A percentile compares a stretch with the other conserved stretches of the same genome.
Evolutionary conservation across 2,113 vertebrate species (phyloP).

Genomic region (Ariopsis seemanni): DNA sequence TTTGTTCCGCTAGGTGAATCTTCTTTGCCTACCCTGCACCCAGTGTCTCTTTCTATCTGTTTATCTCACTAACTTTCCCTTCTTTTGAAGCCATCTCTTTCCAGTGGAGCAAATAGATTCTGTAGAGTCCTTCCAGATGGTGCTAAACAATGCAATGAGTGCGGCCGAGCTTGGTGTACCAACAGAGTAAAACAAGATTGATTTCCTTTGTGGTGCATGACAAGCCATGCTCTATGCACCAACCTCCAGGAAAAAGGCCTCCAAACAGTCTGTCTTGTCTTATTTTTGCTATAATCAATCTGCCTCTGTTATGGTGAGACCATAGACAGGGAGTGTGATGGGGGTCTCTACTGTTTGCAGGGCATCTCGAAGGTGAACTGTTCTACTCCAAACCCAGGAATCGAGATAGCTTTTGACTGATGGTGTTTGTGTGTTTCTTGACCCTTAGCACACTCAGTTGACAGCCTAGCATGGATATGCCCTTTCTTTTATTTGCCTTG

Average conservation of each 20-base stretch:
- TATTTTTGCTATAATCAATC: conserved; percentile 53
- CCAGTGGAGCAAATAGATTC: conserved; percentile 55
- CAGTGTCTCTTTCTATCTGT: neutral
- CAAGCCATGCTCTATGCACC: conserved; percentile 65
- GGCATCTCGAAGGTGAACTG: conserved; percentile 31
- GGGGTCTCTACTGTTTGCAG: conserved; percentile 45
- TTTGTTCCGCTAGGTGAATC: conserved; percentile 70
- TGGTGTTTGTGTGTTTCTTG: conserved; percentile 36
- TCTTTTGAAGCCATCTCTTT: conserved; percentile 58
- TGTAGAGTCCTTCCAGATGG: conserved; percentile 72
- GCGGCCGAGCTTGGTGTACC: conserved; percentile 62
- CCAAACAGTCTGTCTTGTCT: conserved; percentile 52
- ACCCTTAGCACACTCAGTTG: conserved; percentile 9
- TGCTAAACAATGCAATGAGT: conserved; percentile 55
- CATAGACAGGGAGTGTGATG: conserved; percentile 32
- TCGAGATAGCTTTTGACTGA: conserved; percentile 32
- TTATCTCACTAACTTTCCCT: neutral
- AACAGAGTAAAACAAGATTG: conserved; percentile 73
- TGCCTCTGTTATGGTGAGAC: conserved; percentile 49
- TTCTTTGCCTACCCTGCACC: conserved; percentile 45
- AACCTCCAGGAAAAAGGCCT: conserved; percentile 58
- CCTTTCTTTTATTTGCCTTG: neutral
- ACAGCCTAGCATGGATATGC: neutral
- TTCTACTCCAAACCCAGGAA: conserved; percentile 23
- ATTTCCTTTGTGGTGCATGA: conserved; percentile 74